These are phyloP conservation scores for Psittacara wagleri DNA, from an alignment of 2,113 vertebrate genomes.

Conservation along the genomic window DNA sequence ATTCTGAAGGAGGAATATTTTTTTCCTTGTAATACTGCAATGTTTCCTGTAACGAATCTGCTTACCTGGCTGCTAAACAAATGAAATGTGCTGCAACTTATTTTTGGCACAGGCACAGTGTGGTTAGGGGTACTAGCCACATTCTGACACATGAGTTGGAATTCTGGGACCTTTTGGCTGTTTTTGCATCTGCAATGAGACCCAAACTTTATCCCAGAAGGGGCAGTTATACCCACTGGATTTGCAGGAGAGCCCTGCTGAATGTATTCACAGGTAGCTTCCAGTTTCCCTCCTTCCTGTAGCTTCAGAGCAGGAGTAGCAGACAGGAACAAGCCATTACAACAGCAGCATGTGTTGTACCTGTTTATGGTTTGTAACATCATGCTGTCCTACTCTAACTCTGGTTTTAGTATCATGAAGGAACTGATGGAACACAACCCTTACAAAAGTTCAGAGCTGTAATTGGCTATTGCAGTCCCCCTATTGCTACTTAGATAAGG, in stretches of 20 bases:
- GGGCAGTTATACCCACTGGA: background rate
- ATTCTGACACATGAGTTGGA: background rate
- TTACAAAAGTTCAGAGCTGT: background rate
- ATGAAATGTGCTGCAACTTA: accelerated
- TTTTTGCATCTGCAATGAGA: background rate
- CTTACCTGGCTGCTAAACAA: background rate
- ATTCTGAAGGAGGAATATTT: background rate
- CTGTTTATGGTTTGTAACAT: background rate
- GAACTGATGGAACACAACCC: background rate
- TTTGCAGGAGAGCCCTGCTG: background rate
- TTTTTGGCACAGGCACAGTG: background rate
- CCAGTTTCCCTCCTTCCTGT: background rate
- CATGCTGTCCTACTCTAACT: background rate
- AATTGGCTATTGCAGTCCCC: background rate
- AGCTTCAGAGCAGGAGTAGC: background rate
- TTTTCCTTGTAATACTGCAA: background rate
- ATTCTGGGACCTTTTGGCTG: background rate
- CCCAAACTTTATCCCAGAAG: background rate
- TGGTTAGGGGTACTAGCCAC: background rate
- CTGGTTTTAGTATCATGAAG: background rate
- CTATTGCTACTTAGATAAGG: background rate
- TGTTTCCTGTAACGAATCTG: background rate
- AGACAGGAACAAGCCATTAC: background rate
- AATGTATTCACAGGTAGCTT: background rate
- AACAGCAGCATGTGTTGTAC: background rate